Evolutionary conservation across 2,888 invertebrate genomes (phyloP).

Genomic region (Xestia xanthographa): DNA sequence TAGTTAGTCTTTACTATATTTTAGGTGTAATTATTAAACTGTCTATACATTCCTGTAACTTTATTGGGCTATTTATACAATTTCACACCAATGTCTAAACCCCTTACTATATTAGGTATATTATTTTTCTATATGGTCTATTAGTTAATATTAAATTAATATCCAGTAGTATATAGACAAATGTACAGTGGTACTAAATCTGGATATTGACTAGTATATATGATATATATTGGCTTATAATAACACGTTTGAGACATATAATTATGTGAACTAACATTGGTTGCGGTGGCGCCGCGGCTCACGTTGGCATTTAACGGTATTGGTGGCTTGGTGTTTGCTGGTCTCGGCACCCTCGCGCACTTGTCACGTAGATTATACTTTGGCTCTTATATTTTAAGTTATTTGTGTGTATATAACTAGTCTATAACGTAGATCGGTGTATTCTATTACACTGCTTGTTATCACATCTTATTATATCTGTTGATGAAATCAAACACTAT

Average conservation of each 20-base stretch:
- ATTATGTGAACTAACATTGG: slow-evolving; percentile 65
- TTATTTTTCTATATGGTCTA: slow-evolving; percentile 64
- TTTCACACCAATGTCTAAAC: slow-evolving; percentile 70
- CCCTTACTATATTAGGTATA: slow-evolving; percentile 63
- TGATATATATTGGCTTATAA: slow-evolving; percentile 66
- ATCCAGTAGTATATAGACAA: slow-evolving; percentile 57
- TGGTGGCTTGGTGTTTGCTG: slow-evolving; percentile 78
- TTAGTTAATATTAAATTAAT: slow-evolving; percentile 53
- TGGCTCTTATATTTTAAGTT: slow-evolving; percentile 72
- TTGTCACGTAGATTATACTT: slow-evolving; percentile 65
- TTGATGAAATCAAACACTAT: slow-evolving; percentile 74
- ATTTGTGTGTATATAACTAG: slow-evolving; percentile 76
- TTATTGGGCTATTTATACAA: slow-evolving; percentile 71
- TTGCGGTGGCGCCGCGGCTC: slow-evolving; percentile 58
- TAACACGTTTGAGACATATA: slow-evolving; percentile 61
- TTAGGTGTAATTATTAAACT: slow-evolving; percentile 71
- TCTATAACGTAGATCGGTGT: slow-evolving; percentile 73
- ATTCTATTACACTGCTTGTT: slow-evolving; percentile 72
- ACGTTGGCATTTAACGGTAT: slow-evolving; percentile 68
- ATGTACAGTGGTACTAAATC: slow-evolving; percentile 63
- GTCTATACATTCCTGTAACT: slow-evolving; percentile 81
- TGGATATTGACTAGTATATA: slow-evolving; percentile 59
- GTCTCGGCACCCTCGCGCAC: slow-evolving; percentile 68
- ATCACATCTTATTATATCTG: slow-evolving; percentile 64
- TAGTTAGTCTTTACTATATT: slow-evolving; percentile 76